Evolutionary conservation across 2,888 invertebrate genomes (phyloP).

Genomic region (Heliothis peltigera): DNA sequence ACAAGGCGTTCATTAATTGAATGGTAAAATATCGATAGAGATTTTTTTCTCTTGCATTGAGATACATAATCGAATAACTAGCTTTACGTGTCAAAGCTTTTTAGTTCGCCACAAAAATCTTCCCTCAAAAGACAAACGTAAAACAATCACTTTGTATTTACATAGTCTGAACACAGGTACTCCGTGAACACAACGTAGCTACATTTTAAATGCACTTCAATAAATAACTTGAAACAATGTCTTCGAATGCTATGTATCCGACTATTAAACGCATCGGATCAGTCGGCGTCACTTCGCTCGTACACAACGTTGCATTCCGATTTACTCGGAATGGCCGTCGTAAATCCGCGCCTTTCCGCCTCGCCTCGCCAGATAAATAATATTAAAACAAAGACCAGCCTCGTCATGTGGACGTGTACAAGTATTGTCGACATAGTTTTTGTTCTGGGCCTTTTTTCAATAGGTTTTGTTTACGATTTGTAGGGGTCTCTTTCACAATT

Average conservation of each 20-base stretch:
- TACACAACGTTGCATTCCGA: constrained; percentile 59
- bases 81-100: too few relatives aligned
- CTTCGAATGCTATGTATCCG: constrained; percentile 39
- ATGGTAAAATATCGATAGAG: too few relatives aligned
- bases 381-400: constrained; percentile 62
- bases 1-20: too few relatives aligned
- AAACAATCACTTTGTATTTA: constrained; percentile 24
- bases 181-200: not conserved
- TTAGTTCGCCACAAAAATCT: not conserved
- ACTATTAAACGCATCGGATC: constrained; percentile 56
- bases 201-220: constrained; percentile 20
- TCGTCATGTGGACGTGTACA: constrained; percentile 32
- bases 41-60: too few relatives aligned
- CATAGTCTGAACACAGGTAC: constrained; percentile 11
- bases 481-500: not conserved
- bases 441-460: constrained; percentile 21
- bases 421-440: constrained; percentile 13
- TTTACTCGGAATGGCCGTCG: constrained; percentile 61
- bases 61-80: too few relatives aligned
- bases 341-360: constrained; percentile 60
- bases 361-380: constrained; percentile 62
- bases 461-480: constrained; percentile 23
- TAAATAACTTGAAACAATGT: constrained; percentile 28
- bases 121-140: constrained; percentile 15
- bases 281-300: constrained; percentile 52